Evolutionary conservation across 2,113 vertebrate genomes (phyloP).

Genomic region (Okapia johnstoni): DNA sequence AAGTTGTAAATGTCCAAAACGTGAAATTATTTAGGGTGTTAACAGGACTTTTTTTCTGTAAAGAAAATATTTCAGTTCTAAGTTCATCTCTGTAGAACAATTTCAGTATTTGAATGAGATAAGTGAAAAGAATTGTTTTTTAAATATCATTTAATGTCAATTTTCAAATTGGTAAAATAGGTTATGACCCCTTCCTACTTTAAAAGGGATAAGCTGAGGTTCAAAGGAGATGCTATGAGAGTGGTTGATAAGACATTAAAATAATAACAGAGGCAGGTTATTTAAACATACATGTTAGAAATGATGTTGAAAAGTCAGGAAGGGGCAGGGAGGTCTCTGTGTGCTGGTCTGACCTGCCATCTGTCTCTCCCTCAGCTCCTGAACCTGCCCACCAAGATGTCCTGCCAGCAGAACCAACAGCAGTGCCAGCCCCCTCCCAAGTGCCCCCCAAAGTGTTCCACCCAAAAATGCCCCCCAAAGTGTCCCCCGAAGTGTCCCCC

Average conservation of each 20-base stretch:
- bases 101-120: background rate
- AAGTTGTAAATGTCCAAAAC: background rate
- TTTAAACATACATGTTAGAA: background rate
- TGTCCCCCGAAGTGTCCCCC: background rate
- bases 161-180: background rate
- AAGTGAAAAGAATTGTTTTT: background rate
- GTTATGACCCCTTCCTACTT: background rate
- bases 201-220: background rate
- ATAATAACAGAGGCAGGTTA: too few relatives aligned
- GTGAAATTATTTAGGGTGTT: background rate
- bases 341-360: background rate
- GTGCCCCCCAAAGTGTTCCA: background rate
- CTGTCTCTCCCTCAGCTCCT: constrained; percentile 13
- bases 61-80: background rate
- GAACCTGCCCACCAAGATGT: background rate
- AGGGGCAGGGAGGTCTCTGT: background rate
- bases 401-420: constrained; percentile 44
- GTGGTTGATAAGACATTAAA: background rate
- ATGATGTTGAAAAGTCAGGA: background rate
- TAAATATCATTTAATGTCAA: background rate
- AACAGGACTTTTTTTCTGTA: background rate
- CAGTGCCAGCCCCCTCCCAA: constrained; percentile 50
- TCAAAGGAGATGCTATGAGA: background rate
- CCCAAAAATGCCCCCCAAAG: background rate
- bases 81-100: background rate